Percentiles rank a stretch among this genome's conserved stretches.
Evolutionary conservation across 2,113 vertebrate species (phyloP).

Genomic region (Phoxinus phoxinus): DNA sequence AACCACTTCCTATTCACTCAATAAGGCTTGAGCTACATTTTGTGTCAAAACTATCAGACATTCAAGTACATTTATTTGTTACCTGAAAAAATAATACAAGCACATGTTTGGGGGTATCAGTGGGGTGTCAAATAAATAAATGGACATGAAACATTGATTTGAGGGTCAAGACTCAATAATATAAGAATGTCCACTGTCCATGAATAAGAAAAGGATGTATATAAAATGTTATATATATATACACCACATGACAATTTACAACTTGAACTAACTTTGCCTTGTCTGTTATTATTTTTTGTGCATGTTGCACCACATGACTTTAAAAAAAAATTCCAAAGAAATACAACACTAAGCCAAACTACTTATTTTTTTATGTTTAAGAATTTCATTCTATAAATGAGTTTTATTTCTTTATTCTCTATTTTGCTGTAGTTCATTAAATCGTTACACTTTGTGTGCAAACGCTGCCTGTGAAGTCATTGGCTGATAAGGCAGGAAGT

Average conservation of each 20-base stretch:
- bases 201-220: neutral
- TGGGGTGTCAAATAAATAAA: neutral
- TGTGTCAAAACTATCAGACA: neutral
- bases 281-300: too few relatives aligned
- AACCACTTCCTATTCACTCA: constrained; percentile 55
- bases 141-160: neutral
- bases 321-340: neutral
- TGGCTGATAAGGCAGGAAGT: too few relatives aligned
- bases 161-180: neutral
- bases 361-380: neutral
- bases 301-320: too few relatives aligned
- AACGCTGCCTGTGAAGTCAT: too few relatives aligned
- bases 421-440: too few relatives aligned
- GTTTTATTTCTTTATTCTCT: too few relatives aligned
- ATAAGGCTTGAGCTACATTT: neutral
- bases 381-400: neutral
- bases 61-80: neutral
- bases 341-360: neutral
- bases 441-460: too few relatives aligned
- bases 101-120: neutral
- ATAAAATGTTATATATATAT: too few relatives aligned
- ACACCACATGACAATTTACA: too few relatives aligned
- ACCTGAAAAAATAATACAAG: neutral
- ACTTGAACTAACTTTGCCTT: too few relatives aligned
- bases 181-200: neutral